Percentiles rank a stretch among this genome's conserved stretches.
Evolutionary conservation across 2,888 invertebrate species (phyloP).

Genomic region (Tetranychus piercei): DNA sequence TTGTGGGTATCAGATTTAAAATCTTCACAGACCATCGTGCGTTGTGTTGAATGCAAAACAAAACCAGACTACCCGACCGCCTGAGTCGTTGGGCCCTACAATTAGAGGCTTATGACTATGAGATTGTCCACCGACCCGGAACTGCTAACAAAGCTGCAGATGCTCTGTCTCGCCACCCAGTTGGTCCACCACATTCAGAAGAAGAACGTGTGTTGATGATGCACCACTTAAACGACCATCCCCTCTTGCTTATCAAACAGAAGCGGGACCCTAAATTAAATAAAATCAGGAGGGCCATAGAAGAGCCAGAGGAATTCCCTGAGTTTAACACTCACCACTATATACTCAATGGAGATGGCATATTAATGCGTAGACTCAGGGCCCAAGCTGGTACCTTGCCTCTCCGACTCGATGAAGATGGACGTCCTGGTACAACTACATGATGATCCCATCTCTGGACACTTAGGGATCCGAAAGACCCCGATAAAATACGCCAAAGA

Average conservation of each 20-base stretch:
- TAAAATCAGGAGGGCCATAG: not conserved
- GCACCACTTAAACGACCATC: not conserved
- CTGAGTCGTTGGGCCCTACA: constrained; percentile 9
- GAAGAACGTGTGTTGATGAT: not conserved
- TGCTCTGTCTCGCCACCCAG: constrained; percentile 7
- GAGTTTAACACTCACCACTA: not conserved
- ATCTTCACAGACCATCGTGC: constrained; percentile 14
- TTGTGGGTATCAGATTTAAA: constrained; percentile 4
- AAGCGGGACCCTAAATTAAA: not conserved
- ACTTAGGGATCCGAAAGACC: constrained; percentile 6
- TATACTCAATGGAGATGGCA: not conserved
- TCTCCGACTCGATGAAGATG: not conserved
- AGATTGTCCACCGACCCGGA: not conserved
- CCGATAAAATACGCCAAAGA: not conserved
- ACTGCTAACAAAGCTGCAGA: not conserved
- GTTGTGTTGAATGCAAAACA: constrained; percentile 7
- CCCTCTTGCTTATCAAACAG: not conserved
- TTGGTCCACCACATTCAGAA: too few species aligned
- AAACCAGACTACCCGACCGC: not conserved
- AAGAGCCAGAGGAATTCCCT: not conserved
- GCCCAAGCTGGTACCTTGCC: not conserved
- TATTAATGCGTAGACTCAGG: not conserved
- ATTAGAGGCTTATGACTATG: not conserved
- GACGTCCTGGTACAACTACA: not conserved
- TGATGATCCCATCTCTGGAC: not conserved